phyloP scores from a whole-genome alignment of 2,113 vertebrate species.

The Vidua chalybeata region DNA sequence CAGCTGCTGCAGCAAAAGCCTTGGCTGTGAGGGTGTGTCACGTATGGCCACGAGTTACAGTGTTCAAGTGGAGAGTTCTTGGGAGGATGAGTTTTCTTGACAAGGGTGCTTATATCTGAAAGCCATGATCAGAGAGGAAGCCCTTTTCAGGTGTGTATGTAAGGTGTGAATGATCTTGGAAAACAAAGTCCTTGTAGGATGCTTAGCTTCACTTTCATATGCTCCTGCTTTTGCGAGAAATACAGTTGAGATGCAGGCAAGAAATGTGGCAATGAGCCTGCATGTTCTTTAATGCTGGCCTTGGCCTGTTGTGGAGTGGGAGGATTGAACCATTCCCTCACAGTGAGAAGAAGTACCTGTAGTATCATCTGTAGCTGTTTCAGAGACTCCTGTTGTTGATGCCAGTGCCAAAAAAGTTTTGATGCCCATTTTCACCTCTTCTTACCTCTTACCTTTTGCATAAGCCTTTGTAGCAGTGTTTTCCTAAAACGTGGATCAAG shows the following conservation, averaged over 20 bases:
- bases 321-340: neutral
- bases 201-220: neutral
- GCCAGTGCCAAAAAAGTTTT: rapidly evolving
- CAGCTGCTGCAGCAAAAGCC: neutral
- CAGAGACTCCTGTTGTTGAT: neutral
- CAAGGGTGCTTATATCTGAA: neutral
- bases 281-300: neutral
- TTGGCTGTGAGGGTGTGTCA: neutral
- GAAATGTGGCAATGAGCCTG: neutral
- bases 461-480: neutral
- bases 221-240: neutral
- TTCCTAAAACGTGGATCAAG: neutral
- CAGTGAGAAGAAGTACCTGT: neutral
- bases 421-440: neutral
- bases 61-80: neutral
- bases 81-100: neutral
- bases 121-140: neutral
- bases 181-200: too few species aligned
- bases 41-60: rapidly evolving
- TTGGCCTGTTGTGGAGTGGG: neutral
- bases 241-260: rapidly evolving
- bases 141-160: rapidly evolving
- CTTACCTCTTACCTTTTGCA: neutral
- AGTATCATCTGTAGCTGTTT: neutral
- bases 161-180: neutral